A percentile compares a stretch with the other conserved stretches of the same genome.
phyloP scores from a whole-genome alignment of 1,140 invertebrate species.

The Achatina immaculata region DNA sequence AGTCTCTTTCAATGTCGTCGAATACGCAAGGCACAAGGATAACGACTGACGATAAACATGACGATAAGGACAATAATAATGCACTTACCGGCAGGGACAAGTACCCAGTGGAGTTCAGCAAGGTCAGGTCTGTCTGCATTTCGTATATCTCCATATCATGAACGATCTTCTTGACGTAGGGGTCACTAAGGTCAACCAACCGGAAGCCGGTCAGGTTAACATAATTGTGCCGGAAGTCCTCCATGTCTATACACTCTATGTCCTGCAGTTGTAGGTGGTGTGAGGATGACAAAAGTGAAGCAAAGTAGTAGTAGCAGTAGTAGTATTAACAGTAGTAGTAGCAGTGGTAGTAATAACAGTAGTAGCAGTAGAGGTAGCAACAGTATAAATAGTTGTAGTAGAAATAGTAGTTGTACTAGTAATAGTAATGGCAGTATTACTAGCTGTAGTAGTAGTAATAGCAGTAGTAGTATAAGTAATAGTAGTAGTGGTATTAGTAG shows the following conservation, averaged over 20 bases:
- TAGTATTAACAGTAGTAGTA: background rate
- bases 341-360: background rate
- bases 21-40: no score
- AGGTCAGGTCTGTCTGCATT: constrained; percentile 58
- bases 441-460: background rate
- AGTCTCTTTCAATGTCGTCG: no score
- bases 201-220: constrained; percentile 70
- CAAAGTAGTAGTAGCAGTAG: background rate
- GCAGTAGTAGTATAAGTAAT: background rate
- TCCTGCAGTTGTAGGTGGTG: constrained; percentile 54
- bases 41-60: background rate
- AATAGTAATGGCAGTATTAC: background rate
- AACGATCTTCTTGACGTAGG: constrained; percentile 51
- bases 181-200: constrained; percentile 59
- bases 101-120: constrained; percentile 58
- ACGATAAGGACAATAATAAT: background rate
- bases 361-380: background rate
- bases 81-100: constrained; percentile 50
- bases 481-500: background rate
- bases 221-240: constrained; percentile 68
- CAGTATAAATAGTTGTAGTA: background rate
- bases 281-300: background rate
- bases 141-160: constrained; percentile 65
- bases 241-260: constrained; percentile 66
- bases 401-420: background rate